These are phyloP conservation scores for Phocoena phocoena DNA, from an alignment of 2,113 vertebrate species.

Conservation along the genomic window DNA sequence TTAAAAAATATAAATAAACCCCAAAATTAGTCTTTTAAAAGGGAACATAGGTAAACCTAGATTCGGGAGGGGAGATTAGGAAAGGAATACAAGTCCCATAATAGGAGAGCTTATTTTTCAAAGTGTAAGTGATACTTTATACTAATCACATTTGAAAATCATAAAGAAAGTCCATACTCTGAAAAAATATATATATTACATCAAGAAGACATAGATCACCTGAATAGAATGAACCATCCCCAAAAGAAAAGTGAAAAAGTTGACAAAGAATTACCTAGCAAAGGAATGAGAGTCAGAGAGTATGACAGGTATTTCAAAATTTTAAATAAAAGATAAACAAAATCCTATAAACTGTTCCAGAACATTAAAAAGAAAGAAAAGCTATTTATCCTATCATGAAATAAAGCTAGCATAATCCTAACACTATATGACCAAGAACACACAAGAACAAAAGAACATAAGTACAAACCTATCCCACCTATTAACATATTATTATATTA, in stretches of 20 bases:
- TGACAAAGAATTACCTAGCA: neutral
- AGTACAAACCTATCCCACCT: neutral
- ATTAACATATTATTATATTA: neutral
- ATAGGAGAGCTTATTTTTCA: neutral
- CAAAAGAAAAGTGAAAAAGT: neutral
- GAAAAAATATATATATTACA: neutral
- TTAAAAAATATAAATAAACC: neutral
- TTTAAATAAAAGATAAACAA: neutral
- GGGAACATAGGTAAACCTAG: neutral
- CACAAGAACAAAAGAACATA: neutral
- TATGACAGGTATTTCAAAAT: neutral
- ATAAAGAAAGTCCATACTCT: neutral
- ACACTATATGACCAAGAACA: neutral
- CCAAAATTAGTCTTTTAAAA: neutral
- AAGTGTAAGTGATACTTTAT: neutral
- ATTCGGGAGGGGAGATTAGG: neutral
- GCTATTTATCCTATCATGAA: neutral
- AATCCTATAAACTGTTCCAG: neutral
- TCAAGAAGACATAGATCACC: neutral
- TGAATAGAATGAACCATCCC: neutral
- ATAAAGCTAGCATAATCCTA: constrained; percentile 14
- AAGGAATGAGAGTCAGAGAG: neutral
- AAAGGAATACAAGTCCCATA: neutral
- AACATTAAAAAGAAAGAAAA: constrained; percentile 6
- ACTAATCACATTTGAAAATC: neutral